These are phyloP conservation scores for Kryptolebias ocellatus DNA, from an alignment of 2,797 vertebrate species.

Conservation along the genomic window DNA sequence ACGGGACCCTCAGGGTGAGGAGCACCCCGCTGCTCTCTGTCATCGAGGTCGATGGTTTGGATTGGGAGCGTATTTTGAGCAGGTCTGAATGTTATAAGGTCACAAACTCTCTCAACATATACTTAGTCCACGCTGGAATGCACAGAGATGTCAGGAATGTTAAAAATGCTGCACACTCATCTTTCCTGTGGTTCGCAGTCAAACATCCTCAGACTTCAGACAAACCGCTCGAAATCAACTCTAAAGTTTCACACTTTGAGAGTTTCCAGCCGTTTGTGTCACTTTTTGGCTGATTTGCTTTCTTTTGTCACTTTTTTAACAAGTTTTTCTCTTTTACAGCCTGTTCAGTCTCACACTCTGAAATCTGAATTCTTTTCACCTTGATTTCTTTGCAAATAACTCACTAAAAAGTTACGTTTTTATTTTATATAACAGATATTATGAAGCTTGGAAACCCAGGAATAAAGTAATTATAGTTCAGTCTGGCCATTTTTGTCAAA, in stretches of 20 bases:
- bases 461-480: too few species aligned
- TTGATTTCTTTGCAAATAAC: too few species aligned
- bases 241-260: not conserved
- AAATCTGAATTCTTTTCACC: constrained; percentile 42
- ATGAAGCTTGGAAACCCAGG: too few species aligned
- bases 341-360: constrained; percentile 27
- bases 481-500: too few species aligned
- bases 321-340: constrained; percentile 1
- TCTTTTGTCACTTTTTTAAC: constrained; percentile 19
- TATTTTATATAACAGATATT: too few species aligned
- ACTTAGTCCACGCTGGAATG: not conserved
- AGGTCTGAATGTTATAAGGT: not conserved
- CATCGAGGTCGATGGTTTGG: too few species aligned
- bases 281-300: constrained; percentile 6
- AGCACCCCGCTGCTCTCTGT: too few species aligned
- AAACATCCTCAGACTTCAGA: not conserved
- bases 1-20: too few species aligned
- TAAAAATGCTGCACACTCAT: not conserved
- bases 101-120: not conserved
- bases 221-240: not conserved
- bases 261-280: constrained; percentile 30
- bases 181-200: not conserved
- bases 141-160: not conserved
- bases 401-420: too few species aligned
- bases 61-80: not conserved